Evolutionary conservation across 2,888 invertebrate genomes (phyloP).

Genomic region (Stomorhina lunata): DNA sequence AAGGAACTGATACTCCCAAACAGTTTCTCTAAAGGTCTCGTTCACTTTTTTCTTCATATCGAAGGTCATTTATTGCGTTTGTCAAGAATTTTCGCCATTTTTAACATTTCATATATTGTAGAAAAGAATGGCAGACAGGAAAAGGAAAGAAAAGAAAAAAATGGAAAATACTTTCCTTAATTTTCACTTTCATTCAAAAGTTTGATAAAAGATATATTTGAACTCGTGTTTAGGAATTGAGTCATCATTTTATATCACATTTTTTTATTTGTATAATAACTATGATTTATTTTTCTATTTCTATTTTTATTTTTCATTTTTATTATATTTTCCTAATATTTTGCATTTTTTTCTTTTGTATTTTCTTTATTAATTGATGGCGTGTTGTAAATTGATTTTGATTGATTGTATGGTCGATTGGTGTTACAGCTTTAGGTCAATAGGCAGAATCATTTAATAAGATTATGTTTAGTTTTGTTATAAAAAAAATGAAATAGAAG

Average conservation of each 20-base stretch:
- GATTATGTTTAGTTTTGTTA: constrained; percentile 54
- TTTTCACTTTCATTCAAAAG: constrained; percentile 51
- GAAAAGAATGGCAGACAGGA: not conserved
- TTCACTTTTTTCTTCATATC: not conserved
- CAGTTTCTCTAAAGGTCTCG: not conserved
- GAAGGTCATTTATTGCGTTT: not conserved
- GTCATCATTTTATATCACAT: not conserved
- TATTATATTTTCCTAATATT: not conserved
- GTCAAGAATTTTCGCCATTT: not conserved
- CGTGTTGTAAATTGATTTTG: constrained; percentile 66
- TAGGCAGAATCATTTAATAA: constrained; percentile 59
- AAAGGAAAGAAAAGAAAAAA: constrained; percentile 10
- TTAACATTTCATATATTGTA: not conserved
- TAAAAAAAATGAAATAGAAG: not conserved
- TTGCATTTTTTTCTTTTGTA: constrained; percentile 15
- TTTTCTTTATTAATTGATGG: constrained; percentile 65
- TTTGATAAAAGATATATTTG: too few relatives aligned
- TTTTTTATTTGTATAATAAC: not conserved
- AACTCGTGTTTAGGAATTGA: too few relatives aligned
- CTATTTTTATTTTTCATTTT: constrained; percentile 21
- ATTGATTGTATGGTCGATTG: constrained; percentile 59
- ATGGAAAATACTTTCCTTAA: constrained; percentile 23
- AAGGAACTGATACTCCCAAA: not conserved
- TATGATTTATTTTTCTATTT: constrained; percentile 21
- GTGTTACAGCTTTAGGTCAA: constrained; percentile 61